Evolutionary conservation across 2,797 vertebrate species (phyloP).

Genomic region (Betta splendens): DNA sequence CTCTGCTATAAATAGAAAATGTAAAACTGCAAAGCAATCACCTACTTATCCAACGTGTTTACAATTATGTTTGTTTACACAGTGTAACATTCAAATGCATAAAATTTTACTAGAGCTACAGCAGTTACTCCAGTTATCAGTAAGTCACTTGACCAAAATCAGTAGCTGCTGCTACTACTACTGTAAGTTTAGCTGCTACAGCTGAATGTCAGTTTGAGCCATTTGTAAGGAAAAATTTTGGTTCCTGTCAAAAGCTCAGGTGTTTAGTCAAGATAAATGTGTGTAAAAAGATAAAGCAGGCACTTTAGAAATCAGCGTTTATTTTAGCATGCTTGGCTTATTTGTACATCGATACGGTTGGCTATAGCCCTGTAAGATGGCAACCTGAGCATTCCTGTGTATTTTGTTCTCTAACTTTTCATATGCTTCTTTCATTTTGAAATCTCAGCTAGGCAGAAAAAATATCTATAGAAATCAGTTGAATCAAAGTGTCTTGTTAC

Average conservation of each 20-base stretch:
- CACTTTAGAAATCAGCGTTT: slow-evolving; percentile 26
- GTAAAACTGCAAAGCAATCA: too few species aligned
- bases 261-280: slow-evolving; percentile 14
- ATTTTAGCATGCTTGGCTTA: slow-evolving; percentile 12
- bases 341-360: slow-evolving; percentile 7
- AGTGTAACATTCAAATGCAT: too few species aligned
- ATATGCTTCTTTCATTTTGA: background rate
- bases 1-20: background rate
- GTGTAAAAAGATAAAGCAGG: slow-evolving; percentile 20
- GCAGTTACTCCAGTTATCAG: background rate
- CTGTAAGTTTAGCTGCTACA: background rate
- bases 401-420: background rate
- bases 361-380: too few species aligned
- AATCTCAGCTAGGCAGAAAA: background rate
- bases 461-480: background rate
- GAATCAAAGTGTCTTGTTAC: too few species aligned
- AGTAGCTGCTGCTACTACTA: too few species aligned
- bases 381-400: too few species aligned
- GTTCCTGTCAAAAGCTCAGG: background rate
- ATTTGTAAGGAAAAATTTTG: background rate
- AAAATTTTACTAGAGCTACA: too few species aligned
- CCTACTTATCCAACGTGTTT: too few species aligned
- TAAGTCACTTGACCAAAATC: background rate
- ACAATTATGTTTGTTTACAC: background rate
- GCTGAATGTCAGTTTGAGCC: background rate